Evolutionary conservation across 2,888 invertebrate species (phyloP).

Genomic region (Elegia similella): DNA sequence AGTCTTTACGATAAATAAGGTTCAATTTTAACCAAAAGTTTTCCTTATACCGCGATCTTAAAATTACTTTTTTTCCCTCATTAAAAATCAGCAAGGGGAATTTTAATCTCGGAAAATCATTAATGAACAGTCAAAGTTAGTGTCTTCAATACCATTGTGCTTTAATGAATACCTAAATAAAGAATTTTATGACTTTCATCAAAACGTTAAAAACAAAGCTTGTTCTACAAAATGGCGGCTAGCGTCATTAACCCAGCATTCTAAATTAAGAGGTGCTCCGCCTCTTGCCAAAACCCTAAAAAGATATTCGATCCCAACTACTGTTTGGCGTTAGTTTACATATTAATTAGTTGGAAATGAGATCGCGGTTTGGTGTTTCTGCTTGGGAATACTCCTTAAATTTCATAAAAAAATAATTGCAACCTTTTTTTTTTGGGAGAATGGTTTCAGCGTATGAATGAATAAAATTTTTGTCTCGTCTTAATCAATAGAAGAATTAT

Average conservation of each 20-base stretch:
- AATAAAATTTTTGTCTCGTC: no score
- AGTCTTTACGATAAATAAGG: no score
- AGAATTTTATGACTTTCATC: conserved; percentile 30
- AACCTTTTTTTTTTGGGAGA: no score
- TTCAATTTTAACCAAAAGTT: not conserved
- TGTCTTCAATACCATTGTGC: conserved; percentile 13
- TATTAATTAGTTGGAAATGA: conserved; percentile 52
- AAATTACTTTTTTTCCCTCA: conserved; percentile 1
- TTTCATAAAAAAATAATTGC: conserved; percentile 37
- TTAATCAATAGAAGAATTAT: no score
- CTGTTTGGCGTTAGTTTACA: conserved; percentile 57
- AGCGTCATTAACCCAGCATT: conserved; percentile 36
- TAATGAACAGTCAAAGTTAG: conserved; percentile 13
- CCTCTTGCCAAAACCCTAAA: conserved; percentile 45
- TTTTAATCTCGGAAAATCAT: conserved; percentile 9
- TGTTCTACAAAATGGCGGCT: conserved; percentile 33
- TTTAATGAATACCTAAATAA: conserved; percentile 29
- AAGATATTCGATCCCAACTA: conserved; percentile 41
- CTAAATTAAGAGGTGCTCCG: conserved; percentile 40
- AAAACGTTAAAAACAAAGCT: conserved; percentile 34
- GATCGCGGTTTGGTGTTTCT: conserved; percentile 27
- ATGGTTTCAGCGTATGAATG: no score
- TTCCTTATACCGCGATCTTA: not conserved
- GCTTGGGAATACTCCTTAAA: no score
- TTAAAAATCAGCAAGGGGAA: conserved; percentile 1